phyloP scores from a whole-genome alignment of 2,113 vertebrate genomes.

The Anhinga rufa region DNA sequence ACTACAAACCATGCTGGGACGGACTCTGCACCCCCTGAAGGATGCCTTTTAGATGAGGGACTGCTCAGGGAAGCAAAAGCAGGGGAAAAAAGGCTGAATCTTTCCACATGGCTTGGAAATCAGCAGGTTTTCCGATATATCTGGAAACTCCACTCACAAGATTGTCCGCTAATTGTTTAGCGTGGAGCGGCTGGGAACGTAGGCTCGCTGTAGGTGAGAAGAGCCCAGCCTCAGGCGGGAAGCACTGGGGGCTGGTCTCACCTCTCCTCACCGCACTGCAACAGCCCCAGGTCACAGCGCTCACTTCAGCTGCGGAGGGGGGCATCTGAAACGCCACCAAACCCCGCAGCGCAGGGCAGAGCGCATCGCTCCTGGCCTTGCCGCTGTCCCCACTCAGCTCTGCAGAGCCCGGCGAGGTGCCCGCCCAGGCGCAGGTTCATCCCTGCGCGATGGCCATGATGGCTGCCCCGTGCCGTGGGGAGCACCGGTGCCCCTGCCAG shows the following conservation, averaged over 20 bases:
- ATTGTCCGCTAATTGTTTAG: not conserved
- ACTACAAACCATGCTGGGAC: not conserved
- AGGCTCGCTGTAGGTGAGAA: not conserved
- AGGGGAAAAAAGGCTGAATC: not conserved
- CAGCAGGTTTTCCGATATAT: not conserved
- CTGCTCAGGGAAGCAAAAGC: not conserved
- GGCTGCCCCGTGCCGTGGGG: too few species aligned
- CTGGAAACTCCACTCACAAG: not conserved
- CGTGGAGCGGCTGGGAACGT: not conserved
- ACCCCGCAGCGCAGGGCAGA: not conserved
- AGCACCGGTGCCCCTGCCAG: not conserved
- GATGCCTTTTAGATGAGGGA: not conserved
- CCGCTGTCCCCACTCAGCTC: not conserved
- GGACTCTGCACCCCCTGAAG: not conserved
- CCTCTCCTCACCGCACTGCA: fast-evolving
- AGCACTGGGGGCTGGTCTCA: not conserved
- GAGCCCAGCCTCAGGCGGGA: fast-evolving
- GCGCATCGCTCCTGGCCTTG: not conserved
- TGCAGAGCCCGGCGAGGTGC: too few species aligned
- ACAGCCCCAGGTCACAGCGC: not conserved
- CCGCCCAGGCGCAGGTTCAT: not conserved
- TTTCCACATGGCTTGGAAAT: not conserved
- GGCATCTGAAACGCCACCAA: not conserved
- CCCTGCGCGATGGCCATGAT: not conserved
- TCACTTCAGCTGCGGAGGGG: not conserved